These are phyloP conservation scores for Mesembrinibis cayennensis DNA, from an alignment of 2,113 vertebrate species.

Conservation along the genomic window DNA sequence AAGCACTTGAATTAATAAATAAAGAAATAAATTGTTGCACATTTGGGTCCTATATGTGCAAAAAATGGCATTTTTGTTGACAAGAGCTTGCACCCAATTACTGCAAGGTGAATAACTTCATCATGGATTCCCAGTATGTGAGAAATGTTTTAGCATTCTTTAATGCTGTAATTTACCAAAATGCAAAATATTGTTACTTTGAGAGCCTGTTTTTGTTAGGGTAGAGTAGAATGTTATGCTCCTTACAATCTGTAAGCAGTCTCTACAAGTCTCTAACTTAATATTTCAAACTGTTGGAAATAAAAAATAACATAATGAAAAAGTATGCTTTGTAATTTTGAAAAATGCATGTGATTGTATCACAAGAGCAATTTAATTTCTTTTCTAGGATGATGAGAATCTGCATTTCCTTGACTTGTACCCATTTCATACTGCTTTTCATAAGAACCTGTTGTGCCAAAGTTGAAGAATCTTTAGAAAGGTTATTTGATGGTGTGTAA, in stretches of 20 bases:
- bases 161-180: background rate
- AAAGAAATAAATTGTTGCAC: background rate
- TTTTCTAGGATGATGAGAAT: background rate
- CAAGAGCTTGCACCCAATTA: background rate
- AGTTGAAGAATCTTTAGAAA: conserved; percentile 30
- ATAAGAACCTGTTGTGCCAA: background rate
- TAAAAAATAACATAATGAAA: background rate
- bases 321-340: background rate
- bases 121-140: accelerated
- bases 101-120: background rate
- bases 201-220: background rate
- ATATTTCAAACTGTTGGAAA: background rate
- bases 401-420: background rate
- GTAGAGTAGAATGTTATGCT: background rate
- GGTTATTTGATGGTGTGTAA: conserved; percentile 52
- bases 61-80: background rate
- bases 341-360: background rate
- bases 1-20: background rate
- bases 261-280: background rate
- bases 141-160: background rate
- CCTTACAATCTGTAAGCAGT: background rate
- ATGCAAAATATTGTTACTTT: background rate
- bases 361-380: background rate
- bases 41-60: background rate
- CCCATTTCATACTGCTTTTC: background rate